Evolutionary conservation across 2,797 vertebrate genomes (phyloP).

Genomic region (Neopelma chrysocephalum): DNA sequence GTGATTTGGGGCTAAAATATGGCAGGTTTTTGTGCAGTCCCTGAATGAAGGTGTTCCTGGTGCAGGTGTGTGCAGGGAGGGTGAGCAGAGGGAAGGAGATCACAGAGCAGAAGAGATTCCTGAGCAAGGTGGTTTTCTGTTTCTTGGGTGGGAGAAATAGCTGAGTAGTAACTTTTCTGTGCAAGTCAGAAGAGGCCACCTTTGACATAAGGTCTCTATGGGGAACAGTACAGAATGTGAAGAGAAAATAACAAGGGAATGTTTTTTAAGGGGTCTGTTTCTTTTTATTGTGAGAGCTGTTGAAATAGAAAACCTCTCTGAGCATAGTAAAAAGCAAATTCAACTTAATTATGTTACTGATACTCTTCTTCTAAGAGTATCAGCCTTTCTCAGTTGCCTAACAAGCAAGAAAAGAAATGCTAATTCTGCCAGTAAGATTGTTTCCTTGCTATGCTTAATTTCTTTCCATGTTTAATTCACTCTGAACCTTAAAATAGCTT

Average conservation of each 20-base stretch:
- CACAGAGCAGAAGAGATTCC: neutral
- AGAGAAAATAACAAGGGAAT: constrained; percentile 12
- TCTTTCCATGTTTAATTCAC: neutral
- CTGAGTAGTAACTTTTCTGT: neutral
- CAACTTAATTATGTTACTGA: neutral
- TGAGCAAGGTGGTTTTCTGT: constrained; percentile 32
- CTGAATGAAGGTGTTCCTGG: neutral
- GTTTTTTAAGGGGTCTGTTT: neutral
- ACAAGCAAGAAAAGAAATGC: neutral
- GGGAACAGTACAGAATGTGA: neutral
- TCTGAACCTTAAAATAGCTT: constrained; percentile 21
- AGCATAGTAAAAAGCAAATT: neutral
- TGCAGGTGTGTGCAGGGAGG: neutral
- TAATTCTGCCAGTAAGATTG: neutral
- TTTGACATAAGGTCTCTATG: neutral
- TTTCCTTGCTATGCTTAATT: constrained; percentile 9
- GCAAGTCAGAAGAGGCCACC: neutral
- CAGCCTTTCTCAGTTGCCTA: neutral
- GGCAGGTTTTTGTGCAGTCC: neutral
- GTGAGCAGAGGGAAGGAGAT: neutral
- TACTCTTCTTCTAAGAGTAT: neutral
- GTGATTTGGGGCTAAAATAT: neutral
- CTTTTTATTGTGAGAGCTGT: neutral
- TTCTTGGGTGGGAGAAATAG: constrained; percentile 34
- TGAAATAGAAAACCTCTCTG: constrained; percentile 19